Base-by-base conservation (phyloP, 2,113 vertebrate species). In the Muntiacus reevesi region DNA sequence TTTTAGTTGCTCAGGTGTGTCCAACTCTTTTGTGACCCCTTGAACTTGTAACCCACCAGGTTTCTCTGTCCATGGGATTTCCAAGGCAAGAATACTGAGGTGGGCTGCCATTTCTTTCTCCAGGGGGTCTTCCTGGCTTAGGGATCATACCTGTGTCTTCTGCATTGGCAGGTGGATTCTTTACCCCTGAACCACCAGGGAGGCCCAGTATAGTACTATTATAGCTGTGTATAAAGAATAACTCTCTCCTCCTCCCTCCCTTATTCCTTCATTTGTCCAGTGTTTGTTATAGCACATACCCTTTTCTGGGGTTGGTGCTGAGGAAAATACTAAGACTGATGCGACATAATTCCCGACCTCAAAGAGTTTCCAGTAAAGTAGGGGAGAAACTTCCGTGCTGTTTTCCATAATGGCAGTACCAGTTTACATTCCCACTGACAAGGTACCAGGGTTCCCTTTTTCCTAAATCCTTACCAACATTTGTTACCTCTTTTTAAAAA, bases 41-140 rank as follows among this genome's bases (percentile, higher is more conserved):
- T 76, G 12, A 43, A 43, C 71, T 74, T 76, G 40, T 76, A 76
- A 43, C 71, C 40, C 21, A 3, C 6, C 40, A 76, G 40, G 71
- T 23, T 43, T 27, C 40, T 71, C 40, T 76, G 23, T 43, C 71
- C 12, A 43, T 27, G 71, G 40, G 23, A 43, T 76, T 43, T 76
- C 23, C 23, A 25, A 76, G 23, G 71, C 71, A 76, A 14, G 36
- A 76, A 76, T 76, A 27, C 40, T 7, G 14, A 43, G 21, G 21
- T 43, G 36, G 67, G 36, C 25, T 43, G 71, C 71, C 40, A 14
- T 76, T 76, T 76, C 71, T 27, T 76, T 43, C 40, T 76, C 71
- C 23, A 43, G 71, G 3, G 40, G 23, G 1, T 43, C 71, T 43
- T 76, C 23, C 71, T 0, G 1, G 3, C 23, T 14, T 27, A 27